These are phyloP conservation scores for Gryon sp. DNA, from an alignment of 1,140 invertebrate species.

Conservation along the genomic window DNA sequence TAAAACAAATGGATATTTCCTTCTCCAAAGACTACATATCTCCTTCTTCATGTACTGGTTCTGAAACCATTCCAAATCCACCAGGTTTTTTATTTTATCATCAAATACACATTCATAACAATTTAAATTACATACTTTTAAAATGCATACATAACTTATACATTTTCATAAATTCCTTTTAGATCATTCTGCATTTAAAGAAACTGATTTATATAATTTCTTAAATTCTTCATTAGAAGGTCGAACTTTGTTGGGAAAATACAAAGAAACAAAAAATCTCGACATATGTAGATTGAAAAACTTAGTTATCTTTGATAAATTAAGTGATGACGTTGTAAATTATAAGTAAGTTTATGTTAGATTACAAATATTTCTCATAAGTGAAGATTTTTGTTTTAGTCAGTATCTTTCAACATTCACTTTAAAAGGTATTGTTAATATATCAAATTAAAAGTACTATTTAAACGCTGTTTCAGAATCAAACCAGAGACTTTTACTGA, in stretches of 20 bases:
- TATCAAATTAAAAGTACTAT: too few species aligned
- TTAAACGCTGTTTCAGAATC: neutral
- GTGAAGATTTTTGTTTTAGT: too few species aligned
- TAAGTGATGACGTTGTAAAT: neutral
- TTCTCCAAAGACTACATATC: too few species aligned
- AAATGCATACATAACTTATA: too few species aligned
- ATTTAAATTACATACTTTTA: too few species aligned
- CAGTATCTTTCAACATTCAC: too few species aligned
- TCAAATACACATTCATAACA: too few species aligned
- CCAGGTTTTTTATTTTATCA: too few species aligned
- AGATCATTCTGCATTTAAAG: neutral
- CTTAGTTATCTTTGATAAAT: neutral
- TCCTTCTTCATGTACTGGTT: too few species aligned
- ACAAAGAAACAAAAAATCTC: neutral
- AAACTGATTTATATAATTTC: conserved; percentile 23
- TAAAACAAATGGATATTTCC: neutral
- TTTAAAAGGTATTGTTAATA: neutral
- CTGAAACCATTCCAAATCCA: neutral
- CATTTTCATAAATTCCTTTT: neutral
- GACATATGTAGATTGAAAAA: neutral
- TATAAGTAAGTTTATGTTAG: conserved; percentile 12
- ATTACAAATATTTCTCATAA: too few species aligned
- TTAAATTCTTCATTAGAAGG: conserved; percentile 22
- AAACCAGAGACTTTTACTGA: neutral
- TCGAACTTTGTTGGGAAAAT: conserved; percentile 16